phyloP scores from a whole-genome alignment of 2,888 invertebrate genomes.

The Boloria euphrosyne region DNA sequence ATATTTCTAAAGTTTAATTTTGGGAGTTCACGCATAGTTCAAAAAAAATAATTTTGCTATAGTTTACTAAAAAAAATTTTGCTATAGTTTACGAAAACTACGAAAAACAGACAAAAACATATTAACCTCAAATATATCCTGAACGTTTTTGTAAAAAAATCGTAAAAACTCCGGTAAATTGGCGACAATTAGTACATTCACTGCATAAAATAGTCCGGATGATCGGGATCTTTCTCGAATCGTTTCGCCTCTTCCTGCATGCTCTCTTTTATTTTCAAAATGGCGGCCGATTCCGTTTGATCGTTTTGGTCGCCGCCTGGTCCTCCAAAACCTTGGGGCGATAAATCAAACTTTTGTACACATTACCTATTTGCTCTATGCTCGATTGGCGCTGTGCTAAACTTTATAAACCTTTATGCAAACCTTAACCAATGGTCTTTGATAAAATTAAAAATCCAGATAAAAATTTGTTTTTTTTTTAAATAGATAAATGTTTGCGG shows the following conservation, averaged over 20 bases:
- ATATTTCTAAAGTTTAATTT: no score
- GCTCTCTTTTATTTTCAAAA: slow-evolving; percentile 99
- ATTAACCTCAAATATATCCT: slow-evolving; percentile 27
- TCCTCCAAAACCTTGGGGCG: slow-evolving; percentile 72
- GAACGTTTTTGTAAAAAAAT: slow-evolving; percentile 16
- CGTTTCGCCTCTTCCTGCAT: slow-evolving; percentile 99
- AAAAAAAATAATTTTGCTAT: no score
- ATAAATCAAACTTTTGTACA: slow-evolving; percentile 44
- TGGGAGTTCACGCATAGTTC: no score
- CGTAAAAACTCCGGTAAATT: slow-evolving; percentile 32
- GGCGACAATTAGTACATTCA: slow-evolving; percentile 71
- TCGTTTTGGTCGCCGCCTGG: slow-evolving; percentile 85
- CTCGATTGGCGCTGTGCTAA: slow-evolving; percentile 8
- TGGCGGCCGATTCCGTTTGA: slow-evolving; percentile 99
- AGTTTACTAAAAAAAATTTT: no score
- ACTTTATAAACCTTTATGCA: background rate
- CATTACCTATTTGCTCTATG: slow-evolving; percentile 39
- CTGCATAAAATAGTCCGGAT: slow-evolving; percentile 98
- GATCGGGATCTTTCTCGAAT: slow-evolving; percentile 98
- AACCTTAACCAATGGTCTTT: slow-evolving; percentile 11
- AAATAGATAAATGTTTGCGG: no score
- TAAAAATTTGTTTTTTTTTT: background rate
- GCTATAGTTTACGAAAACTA: no score
- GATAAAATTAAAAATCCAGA: background rate
- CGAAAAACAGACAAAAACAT: background rate